These are phyloP conservation scores for Chrysemys picta DNA, from an alignment of 2,113 vertebrate species.

Conservation along the genomic window DNA sequence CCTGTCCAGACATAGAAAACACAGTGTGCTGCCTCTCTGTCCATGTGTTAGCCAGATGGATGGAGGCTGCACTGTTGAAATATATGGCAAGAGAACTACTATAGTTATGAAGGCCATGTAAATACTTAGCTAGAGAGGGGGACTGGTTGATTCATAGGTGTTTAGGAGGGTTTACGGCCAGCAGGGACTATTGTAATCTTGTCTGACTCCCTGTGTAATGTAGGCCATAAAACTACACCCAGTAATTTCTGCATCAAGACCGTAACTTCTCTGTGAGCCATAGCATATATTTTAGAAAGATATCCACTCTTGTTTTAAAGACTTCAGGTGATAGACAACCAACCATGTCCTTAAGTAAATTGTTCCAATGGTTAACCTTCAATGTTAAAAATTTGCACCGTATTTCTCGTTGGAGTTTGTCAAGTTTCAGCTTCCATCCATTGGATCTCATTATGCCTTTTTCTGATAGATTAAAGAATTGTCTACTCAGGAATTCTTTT, in stretches of 20 bases:
- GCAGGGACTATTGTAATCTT: not conserved
- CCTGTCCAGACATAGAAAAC: too few relatives aligned
- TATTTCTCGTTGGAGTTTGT: not conserved
- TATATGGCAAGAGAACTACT: too few relatives aligned
- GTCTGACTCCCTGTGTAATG: not conserved
- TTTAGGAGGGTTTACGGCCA: not conserved
- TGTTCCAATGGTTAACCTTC: not conserved
- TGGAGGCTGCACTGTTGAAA: too few relatives aligned
- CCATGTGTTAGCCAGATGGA: too few relatives aligned
- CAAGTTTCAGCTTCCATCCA: not conserved
- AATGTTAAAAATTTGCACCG: too few relatives aligned
- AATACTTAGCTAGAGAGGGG: too few relatives aligned
- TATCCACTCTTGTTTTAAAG: not conserved
- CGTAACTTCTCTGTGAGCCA: not conserved
- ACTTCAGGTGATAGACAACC: not conserved
- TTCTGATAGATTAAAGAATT: not conserved
- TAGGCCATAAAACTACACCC: not conserved
- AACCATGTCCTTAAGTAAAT: rapidly evolving
- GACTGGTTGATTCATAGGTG: not conserved
- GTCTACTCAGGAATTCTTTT: not conserved
- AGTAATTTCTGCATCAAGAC: not conserved
- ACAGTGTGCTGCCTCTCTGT: too few relatives aligned
- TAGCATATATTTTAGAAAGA: not conserved
- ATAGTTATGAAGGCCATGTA: too few relatives aligned
- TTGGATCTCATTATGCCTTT: not conserved